Evolutionary conservation across 2,888 invertebrate species (phyloP).

Genomic region (Anodontia alba): DNA sequence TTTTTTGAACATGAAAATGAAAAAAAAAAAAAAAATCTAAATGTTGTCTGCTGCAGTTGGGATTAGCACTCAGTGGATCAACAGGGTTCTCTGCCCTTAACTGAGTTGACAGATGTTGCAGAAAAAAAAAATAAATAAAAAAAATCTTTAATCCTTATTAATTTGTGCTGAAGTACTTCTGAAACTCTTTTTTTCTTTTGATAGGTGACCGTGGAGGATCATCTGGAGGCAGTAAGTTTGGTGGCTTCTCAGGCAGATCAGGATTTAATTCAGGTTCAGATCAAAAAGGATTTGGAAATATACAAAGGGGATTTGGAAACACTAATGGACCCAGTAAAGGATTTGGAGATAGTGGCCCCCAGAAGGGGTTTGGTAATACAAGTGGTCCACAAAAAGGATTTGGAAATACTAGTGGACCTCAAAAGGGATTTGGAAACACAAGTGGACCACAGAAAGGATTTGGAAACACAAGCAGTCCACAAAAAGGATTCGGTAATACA

Average conservation of each 20-base stretch:
- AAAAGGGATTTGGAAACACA: slow-evolving; percentile 39
- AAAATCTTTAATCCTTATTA: no score
- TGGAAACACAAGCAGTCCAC: slow-evolving; percentile 21
- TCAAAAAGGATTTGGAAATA: slow-evolving; percentile 32
- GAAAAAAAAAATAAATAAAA: no score
- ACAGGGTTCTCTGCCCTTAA: no score
- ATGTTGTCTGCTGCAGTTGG: no score
- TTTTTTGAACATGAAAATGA: no score
- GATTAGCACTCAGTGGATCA: no score
- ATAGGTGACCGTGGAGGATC: background rate
- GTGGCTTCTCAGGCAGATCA: background rate
- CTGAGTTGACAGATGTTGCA: no score
- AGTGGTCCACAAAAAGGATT: slow-evolving; percentile 30
- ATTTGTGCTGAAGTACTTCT: no score
- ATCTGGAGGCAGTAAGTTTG: background rate
- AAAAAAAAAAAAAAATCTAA: no score
- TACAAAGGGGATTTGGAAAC: slow-evolving; percentile 25
- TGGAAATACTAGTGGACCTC: slow-evolving; percentile 20
- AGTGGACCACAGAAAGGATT: slow-evolving; percentile 30
- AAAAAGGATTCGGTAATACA: slow-evolving; percentile 35
- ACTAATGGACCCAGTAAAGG: slow-evolving; percentile 32
- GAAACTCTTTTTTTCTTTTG: no score
- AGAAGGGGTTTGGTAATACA: slow-evolving; percentile 43
- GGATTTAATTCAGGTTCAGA: background rate
- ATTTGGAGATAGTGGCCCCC: slow-evolving; percentile 10